Evolutionary conservation across 2,797 vertebrate species (phyloP).

Genomic region (Eupleurogrammus muticus): DNA sequence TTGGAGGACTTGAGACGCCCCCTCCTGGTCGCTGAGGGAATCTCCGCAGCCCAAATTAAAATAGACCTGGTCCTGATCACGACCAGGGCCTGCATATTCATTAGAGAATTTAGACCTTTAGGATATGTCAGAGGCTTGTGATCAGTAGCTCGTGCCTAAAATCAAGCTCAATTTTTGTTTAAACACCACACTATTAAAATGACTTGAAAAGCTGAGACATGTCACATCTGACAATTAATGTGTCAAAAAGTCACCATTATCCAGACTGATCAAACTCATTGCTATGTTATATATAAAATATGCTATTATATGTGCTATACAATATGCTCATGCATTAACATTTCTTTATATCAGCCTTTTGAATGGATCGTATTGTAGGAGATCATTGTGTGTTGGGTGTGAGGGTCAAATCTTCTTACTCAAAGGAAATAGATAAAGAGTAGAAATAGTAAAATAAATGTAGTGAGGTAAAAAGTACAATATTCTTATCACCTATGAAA

Average conservation of each 20-base stretch:
- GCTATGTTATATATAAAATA: not conserved
- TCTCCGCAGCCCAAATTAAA: conserved; percentile 37
- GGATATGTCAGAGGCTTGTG: conserved; percentile 1
- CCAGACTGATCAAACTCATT: not conserved
- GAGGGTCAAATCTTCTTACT: not conserved
- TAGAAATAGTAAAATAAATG: not conserved
- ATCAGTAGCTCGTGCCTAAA: not conserved
- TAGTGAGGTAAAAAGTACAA: not conserved
- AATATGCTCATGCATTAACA: no score
- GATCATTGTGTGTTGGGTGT: conserved; percentile 2
- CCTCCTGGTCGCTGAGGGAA: conserved; percentile 76
- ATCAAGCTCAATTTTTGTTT: not conserved
- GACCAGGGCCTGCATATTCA: conserved; percentile 55
- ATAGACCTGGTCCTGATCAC: conserved; percentile 42
- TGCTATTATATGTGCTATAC: not conserved
- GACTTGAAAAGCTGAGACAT: not conserved
- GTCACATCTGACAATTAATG: not conserved
- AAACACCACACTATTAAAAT: not conserved
- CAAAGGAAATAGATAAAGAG: not conserved
- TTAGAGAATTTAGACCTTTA: conserved; percentile 33
- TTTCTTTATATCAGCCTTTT: not conserved
- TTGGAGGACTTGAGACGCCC: conserved; percentile 75
- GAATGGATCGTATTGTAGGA: not conserved
- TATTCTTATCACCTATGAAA: not conserved
- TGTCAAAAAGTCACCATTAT: not conserved